Evolutionary conservation across 2,113 vertebrate species (phyloP).

Genomic region (Leiothrix lutea): DNA sequence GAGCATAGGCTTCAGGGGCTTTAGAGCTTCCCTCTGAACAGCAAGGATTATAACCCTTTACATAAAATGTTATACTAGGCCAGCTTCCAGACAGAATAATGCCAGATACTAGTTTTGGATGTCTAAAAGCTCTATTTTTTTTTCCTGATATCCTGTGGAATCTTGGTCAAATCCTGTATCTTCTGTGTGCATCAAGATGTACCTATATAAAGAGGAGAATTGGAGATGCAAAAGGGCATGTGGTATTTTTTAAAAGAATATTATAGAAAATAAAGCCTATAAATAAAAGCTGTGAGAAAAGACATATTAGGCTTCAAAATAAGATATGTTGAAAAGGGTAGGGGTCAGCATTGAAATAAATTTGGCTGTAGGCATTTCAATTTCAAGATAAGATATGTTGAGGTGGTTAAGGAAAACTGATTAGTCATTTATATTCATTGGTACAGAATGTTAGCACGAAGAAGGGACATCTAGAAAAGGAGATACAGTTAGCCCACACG

Average conservation of each 20-base stretch:
- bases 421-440: slow-evolving; percentile 65
- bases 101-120: background rate
- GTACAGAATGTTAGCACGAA: background rate
- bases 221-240: background rate
- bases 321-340: slow-evolving; percentile 21
- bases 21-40: background rate
- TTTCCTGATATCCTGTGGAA: background rate
- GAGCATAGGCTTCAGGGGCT: background rate
- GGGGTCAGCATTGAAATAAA: slow-evolving; percentile 49
- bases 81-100: background rate
- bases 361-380: slow-evolving; percentile 62
- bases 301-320: slow-evolving; percentile 47
- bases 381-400: slow-evolving; percentile 50
- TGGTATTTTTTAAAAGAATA: background rate
- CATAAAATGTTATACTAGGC: background rate
- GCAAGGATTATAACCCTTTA: background rate
- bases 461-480: slow-evolving; percentile 36
- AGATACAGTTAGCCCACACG: background rate
- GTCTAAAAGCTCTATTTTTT: background rate
- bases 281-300: slow-evolving; percentile 41
- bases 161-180: background rate
- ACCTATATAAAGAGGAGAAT: background rate
- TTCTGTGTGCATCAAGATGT: background rate
- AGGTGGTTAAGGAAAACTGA: slow-evolving; percentile 57
- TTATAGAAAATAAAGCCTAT: slow-evolving; percentile 17